Conservation (phyloP, 2,888 invertebrate species). For the Dexiosoma caninum region DNA sequence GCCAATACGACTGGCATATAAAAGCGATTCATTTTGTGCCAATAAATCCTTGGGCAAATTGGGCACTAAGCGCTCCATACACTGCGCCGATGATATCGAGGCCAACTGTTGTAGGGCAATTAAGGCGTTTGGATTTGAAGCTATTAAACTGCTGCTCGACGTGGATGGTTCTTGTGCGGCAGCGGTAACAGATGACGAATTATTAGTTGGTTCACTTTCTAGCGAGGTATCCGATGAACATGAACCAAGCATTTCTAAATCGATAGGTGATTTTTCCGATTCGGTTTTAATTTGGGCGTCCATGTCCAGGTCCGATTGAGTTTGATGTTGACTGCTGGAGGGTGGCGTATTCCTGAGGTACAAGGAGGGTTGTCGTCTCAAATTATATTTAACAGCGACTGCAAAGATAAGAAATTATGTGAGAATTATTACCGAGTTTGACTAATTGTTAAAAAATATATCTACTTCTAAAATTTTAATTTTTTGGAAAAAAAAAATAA, state of each 20-base stretch:
- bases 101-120: conserved; percentile 76
- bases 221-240: conserved; percentile 47
- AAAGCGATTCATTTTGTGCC: conserved; percentile 68
- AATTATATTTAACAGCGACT: conserved; percentile 52
- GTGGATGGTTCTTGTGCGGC: conserved; percentile 11
- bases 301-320: conserved; percentile 25
- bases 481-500: not conserved
- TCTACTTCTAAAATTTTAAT: not conserved
- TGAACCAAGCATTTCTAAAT: conserved; percentile 47
- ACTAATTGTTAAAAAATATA: not conserved
- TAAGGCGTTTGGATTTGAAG: conserved; percentile 69
- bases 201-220: conserved; percentile 26
- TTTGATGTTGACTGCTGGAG: conserved; percentile 15
- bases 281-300: conserved; percentile 54
- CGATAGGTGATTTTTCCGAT: conserved; percentile 53
- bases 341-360: conserved; percentile 21
- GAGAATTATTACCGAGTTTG: not conserved
- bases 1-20: conserved; percentile 64
- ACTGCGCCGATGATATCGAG: conserved; percentile 72
- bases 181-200: not conserved
- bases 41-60: conserved; percentile 70
- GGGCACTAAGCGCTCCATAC: conserved; percentile 71
- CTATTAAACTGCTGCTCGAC: not conserved
- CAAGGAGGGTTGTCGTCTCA: conserved; percentile 41
- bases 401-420: conserved; percentile 23